phyloP scores from a whole-genome alignment of 2,113 vertebrate species.

The Clupea harengus region DNA sequence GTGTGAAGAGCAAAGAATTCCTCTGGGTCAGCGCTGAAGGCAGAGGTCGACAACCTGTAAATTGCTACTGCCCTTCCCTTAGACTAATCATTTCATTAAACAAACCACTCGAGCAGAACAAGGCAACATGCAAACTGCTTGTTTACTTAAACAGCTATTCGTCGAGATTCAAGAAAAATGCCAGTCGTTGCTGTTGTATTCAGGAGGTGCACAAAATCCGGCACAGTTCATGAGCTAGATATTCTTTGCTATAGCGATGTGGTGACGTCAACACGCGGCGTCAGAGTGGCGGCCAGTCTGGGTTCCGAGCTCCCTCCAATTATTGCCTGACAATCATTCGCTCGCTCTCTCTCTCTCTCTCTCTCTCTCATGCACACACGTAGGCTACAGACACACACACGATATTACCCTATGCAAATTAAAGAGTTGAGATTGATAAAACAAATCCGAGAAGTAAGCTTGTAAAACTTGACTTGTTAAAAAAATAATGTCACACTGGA shows the following conservation, averaged over 20 bases:
- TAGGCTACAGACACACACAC: background rate
- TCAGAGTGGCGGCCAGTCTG: constrained; percentile 73
- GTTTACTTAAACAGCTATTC: background rate
- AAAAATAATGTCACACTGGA: background rate
- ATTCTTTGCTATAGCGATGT: constrained; percentile 41
- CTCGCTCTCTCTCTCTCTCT: background rate
- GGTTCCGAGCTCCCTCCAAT: constrained; percentile 54
- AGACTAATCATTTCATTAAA: constrained; percentile 10
- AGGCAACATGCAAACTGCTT: background rate
- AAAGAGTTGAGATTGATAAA: background rate
- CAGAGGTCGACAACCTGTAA: background rate
- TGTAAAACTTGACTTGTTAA: background rate
- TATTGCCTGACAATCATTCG: constrained; percentile 61
- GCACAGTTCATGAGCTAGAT: background rate
- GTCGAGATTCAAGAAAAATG: background rate
- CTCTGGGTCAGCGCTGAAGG: background rate
- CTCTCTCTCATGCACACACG: constrained; percentile 9
- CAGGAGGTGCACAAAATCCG: background rate
- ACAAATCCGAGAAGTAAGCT: background rate
- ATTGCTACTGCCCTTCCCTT: background rate
- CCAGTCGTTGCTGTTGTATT: background rate
- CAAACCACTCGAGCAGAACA: background rate
- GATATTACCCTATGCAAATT: background rate
- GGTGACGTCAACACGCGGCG: constrained; percentile 86
- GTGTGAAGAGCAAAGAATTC: background rate